Percentiles rank a stretch among this genome's conserved stretches.
phyloP scores from a whole-genome alignment of 2,888 invertebrate genomes.

The Chamaedrilus cognettii region DNA sequence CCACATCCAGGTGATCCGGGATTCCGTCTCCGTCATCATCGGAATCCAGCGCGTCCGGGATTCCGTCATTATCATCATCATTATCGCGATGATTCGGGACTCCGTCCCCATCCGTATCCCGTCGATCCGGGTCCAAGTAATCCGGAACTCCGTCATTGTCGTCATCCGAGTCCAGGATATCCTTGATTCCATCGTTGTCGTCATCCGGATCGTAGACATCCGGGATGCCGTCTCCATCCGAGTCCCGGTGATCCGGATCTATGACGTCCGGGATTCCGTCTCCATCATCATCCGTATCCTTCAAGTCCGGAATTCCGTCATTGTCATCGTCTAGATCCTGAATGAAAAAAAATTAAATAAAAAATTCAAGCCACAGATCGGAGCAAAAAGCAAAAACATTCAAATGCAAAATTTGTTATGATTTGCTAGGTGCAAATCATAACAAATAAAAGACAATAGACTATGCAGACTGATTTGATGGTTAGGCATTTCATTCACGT shows the following conservation, averaged over 20 bases:
- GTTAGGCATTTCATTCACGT: too few relatives aligned
- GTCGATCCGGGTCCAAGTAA: constrained; percentile 4
- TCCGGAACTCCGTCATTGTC: constrained; percentile 26
- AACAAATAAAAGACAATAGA: too few relatives aligned
- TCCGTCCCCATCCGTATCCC: constrained; percentile 15
- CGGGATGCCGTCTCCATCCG: constrained; percentile 21
- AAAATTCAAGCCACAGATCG: too few relatives aligned
- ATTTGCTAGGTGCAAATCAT: too few relatives aligned
- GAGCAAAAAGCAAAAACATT: too few relatives aligned
- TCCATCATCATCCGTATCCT: constrained; percentile 15
- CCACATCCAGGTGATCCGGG: too few relatives aligned
- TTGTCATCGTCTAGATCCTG: constrained; percentile 8
- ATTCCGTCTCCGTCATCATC: constrained; percentile 20
- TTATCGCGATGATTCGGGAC: constrained; percentile 21
- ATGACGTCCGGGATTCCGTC: too few relatives aligned
- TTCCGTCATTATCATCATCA: constrained; percentile 27
- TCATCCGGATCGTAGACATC: constrained; percentile 24
- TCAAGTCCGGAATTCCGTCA: constrained; percentile 10
- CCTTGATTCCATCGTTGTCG: constrained; percentile 30
- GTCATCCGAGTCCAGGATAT: constrained; percentile 17
- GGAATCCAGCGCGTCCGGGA: constrained; percentile 23
- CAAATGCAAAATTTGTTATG: too few relatives aligned
- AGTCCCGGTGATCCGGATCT: constrained; percentile 9
- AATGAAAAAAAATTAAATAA: too few relatives aligned
- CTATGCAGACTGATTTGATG: too few relatives aligned